Evolutionary conservation across 2,888 invertebrate genomes (phyloP).

Genomic region (Sipunculus nudus): DNA sequence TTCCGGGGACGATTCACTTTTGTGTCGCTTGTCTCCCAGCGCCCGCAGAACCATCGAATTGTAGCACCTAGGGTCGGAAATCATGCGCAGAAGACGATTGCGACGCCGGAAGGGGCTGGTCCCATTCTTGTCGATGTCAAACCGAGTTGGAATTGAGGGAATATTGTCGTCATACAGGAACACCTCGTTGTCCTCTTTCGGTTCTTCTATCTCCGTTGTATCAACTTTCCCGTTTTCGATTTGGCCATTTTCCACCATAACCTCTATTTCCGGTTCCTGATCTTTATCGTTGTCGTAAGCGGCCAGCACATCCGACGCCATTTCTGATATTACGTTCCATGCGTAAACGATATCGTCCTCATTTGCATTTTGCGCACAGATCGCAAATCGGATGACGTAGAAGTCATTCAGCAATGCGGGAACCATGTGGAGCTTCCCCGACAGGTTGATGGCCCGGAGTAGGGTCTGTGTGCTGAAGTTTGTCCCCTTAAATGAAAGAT

Average conservation of each 20-base stretch:
- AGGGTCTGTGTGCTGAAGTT: slow-evolving; percentile 89
- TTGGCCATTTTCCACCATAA: slow-evolving; percentile 23
- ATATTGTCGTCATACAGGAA: slow-evolving; percentile 45
- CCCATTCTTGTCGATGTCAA: slow-evolving; percentile 2
- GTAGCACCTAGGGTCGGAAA: slow-evolving; percentile 66
- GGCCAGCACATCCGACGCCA: slow-evolving; percentile 40
- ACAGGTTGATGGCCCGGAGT: slow-evolving; percentile 90
- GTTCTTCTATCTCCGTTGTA: slow-evolving; percentile 32
- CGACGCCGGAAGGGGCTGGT: slow-evolving; percentile 42
- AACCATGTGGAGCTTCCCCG: slow-evolving; percentile 96
- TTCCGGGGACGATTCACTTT: slow-evolving; percentile 1
- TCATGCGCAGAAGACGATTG: slow-evolving; percentile 64
- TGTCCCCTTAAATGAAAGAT: slow-evolving; percentile 69
- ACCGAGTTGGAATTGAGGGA: slow-evolving; percentile 41
- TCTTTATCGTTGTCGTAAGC: slow-evolving; percentile 26
- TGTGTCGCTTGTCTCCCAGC: slow-evolving; percentile 36
- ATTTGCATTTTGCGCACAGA: slow-evolving; percentile 88
- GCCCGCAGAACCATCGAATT: slow-evolving; percentile 63
- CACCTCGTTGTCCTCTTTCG: slow-evolving; percentile 46
- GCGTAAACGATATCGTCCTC: slow-evolving; percentile 76
- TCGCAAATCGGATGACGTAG: slow-evolving; percentile 93
- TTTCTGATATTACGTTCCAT: slow-evolving; percentile 63
- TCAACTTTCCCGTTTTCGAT: slow-evolving; percentile 14
- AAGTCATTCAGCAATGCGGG: slow-evolving; percentile 89
- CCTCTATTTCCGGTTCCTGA: slow-evolving; percentile 8